phyloP scores from a whole-genome alignment of 2,113 vertebrate genomes.

The Mystacornis crossleyi region DNA sequence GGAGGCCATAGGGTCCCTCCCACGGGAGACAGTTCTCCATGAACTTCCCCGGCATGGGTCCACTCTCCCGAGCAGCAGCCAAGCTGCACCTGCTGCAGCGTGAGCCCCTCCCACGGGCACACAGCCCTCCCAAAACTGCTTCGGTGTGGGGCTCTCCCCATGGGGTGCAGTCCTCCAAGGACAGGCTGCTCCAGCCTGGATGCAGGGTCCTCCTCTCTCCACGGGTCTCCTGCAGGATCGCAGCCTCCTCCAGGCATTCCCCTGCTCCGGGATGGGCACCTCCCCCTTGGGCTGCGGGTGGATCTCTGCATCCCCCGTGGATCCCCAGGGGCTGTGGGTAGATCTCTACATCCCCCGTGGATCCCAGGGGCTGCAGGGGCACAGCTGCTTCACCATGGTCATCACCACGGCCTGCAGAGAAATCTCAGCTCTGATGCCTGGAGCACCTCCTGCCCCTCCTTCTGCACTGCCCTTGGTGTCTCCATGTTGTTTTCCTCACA shows the following conservation, averaged over 20 bases:
- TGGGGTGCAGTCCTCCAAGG: no score
- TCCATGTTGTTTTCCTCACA: neutral
- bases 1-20: neutral
- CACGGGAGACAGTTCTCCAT: neutral
- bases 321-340: neutral
- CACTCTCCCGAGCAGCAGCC: neutral
- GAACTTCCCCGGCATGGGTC: neutral
- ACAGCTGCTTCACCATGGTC: neutral
- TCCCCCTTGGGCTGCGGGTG: no score
- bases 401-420: neutral
- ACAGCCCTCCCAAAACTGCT: no score
- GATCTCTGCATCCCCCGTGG: no score
- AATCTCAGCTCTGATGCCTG: accelerated
- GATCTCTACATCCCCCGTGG: neutral
- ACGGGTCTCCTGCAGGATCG: no score
- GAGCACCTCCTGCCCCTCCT: neutral
- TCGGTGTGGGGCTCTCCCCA: no score
- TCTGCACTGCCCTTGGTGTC: neutral
- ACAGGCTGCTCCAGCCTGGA: no score
- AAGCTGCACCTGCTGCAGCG: no score
- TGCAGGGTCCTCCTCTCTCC: no score
- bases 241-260: no score
- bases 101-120: no score
- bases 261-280: no score
- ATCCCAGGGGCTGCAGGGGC: neutral